Evolutionary conservation across 2,113 vertebrate genomes (phyloP).

Genomic region (Heterotilapia buettikoferi): DNA sequence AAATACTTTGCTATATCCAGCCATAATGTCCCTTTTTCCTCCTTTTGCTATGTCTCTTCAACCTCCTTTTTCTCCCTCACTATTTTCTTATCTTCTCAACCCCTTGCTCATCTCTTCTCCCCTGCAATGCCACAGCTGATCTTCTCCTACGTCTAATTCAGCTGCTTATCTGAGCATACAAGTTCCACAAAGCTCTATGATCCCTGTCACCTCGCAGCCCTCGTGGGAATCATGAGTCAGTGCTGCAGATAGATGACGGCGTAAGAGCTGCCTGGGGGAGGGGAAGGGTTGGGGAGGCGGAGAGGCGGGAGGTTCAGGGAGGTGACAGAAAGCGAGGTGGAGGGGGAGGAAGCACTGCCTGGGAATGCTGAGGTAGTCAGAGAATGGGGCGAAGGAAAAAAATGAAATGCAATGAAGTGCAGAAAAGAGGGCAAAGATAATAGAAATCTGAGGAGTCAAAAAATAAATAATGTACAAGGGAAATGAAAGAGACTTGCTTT

Average conservation of each 20-base stretch:
- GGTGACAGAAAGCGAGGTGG: not conserved
- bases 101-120: conserved; percentile 36
- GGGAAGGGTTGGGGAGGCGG: not conserved
- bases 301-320: not conserved
- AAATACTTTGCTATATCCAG: not conserved
- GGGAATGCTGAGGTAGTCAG: not conserved
- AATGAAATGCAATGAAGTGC: not conserved
- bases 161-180: conserved; percentile 67
- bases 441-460: not conserved
- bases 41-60: not conserved
- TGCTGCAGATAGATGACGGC: conserved; percentile 24
- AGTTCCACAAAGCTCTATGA: conserved; percentile 56
- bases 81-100: conserved; percentile 26
- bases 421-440: not conserved
- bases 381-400: not conserved
- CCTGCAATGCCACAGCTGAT: conserved; percentile 46
- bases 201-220: conserved; percentile 51
- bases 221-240: conserved; percentile 51
- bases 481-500: not conserved
- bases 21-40: not conserved
- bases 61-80: not conserved
- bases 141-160: conserved; percentile 62
- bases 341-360: not conserved
- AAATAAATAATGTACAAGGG: not conserved
- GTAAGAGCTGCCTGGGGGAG: not conserved